Evolutionary conservation across 2,113 vertebrate species (phyloP).

Genomic region (Erinaceus europaeus): DNA sequence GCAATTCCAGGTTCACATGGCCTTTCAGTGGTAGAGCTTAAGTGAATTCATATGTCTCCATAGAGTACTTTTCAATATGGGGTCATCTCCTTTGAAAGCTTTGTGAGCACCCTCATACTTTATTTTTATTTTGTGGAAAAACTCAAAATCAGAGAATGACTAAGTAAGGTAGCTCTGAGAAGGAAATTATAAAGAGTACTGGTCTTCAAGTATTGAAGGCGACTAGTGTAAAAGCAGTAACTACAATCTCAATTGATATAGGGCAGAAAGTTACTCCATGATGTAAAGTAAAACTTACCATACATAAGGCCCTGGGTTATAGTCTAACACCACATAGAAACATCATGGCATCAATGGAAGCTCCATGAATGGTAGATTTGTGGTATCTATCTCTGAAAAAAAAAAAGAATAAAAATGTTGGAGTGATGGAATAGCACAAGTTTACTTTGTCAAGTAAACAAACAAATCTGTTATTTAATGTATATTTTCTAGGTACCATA

Average conservation of each 20-base stretch:
- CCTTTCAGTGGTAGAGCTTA: background rate
- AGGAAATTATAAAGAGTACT: background rate
- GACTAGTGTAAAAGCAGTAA: background rate
- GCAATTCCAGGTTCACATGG: background rate
- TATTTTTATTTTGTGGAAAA: constrained; percentile 13
- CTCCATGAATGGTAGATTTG: too few species aligned
- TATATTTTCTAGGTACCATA: background rate
- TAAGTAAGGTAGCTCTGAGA: background rate
- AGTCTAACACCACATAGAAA: too few species aligned
- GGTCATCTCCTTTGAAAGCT: constrained; percentile 31
- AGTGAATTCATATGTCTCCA: background rate
- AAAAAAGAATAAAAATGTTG: too few species aligned
- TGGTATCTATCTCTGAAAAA: too few species aligned
- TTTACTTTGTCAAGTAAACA: too few species aligned
- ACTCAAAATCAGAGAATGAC: background rate
- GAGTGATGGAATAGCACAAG: too few species aligned
- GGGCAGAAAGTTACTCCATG: too few species aligned
- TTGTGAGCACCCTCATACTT: background rate
- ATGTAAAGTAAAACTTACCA: too few species aligned
- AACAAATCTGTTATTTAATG: too few species aligned
- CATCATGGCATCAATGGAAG: too few species aligned
- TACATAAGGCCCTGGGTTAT: too few species aligned
- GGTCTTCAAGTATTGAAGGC: background rate
- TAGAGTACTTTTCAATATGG: background rate
- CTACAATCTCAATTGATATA: background rate